Evolutionary conservation across 1,140 invertebrate genomes (phyloP).

Genomic region (Drosophila jambulina): DNA sequence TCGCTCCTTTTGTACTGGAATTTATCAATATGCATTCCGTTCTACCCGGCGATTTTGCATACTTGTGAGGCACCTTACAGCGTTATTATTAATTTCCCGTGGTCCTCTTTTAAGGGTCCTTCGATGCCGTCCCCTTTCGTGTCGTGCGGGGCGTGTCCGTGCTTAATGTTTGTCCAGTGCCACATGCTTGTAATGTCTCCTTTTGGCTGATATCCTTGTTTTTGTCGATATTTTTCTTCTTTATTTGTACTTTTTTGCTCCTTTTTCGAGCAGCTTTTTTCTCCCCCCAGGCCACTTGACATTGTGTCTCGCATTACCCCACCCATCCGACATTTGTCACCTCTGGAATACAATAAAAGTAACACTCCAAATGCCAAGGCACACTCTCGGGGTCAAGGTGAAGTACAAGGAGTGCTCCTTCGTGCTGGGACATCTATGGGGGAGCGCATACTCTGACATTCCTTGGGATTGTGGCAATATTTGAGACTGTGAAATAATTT

Average conservation of each 20-base stretch:
- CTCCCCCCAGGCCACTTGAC: slow-evolving; percentile 51
- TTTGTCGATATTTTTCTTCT: neutral
- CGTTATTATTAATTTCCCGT: slow-evolving; percentile 36
- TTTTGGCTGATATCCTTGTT: slow-evolving; percentile 31
- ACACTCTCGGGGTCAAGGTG: slow-evolving; percentile 63
- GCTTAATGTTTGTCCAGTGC: slow-evolving; percentile 49
- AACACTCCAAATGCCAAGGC: slow-evolving; percentile 60
- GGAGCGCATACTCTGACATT: neutral
- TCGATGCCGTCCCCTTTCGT: slow-evolving; percentile 33
- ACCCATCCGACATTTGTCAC: slow-evolving; percentile 28
- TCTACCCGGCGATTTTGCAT: slow-evolving; percentile 57
- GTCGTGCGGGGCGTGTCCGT: slow-evolving; percentile 25
- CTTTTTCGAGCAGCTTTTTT: slow-evolving; percentile 18
- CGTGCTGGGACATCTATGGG: neutral
- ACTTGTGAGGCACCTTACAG: slow-evolving; percentile 37
- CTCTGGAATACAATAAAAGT: slow-evolving; percentile 51
- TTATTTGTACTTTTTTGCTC: slow-evolving; percentile 3
- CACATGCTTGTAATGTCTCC: slow-evolving; percentile 47
- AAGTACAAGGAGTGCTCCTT: slow-evolving; percentile 34
- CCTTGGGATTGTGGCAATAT: slow-evolving; percentile 29
- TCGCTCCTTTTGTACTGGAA: slow-evolving; percentile 41
- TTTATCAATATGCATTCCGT: slow-evolving; percentile 73
- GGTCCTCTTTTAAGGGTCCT: neutral
- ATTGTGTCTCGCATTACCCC: slow-evolving; percentile 58
- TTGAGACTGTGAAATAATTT: slow-evolving; percentile 28